Conservation (phyloP, 2,113 vertebrate species). For the Vidua macroura region DNA sequence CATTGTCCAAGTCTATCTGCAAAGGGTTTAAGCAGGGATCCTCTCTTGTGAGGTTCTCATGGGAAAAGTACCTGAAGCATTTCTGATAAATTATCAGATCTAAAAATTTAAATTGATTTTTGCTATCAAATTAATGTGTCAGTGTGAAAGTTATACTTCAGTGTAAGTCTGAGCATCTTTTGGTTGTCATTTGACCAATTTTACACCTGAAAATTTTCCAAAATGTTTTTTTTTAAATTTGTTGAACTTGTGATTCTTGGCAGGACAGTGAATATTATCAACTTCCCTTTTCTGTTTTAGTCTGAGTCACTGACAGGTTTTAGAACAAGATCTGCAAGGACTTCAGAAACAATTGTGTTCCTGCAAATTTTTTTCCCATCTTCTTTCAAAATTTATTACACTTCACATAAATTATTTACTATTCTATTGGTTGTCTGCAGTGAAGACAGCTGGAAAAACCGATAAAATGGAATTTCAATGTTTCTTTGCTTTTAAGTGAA, state of each 20-base stretch:
- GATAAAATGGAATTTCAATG: background rate
- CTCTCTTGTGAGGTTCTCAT: background rate
- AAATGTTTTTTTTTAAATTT: background rate
- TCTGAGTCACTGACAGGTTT: background rate
- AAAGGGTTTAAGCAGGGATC: background rate
- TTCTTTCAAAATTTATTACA: background rate
- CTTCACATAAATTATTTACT: background rate
- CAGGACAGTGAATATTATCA: background rate
- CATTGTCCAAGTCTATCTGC: background rate
- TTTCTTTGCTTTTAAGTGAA: background rate
- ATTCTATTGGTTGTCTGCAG: background rate
- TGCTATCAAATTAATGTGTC: background rate
- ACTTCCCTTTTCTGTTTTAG: background rate
- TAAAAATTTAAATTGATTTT: background rate
- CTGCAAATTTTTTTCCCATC: background rate
- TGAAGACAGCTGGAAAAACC: background rate
- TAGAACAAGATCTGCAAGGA: background rate
- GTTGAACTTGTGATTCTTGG: background rate
- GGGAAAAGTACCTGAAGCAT: background rate
- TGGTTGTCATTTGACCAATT: background rate
- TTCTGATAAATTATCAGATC: background rate
- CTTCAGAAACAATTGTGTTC: background rate
- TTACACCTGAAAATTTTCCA: background rate
- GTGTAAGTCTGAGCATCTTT: background rate
- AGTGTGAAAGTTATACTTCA: background rate